These are phyloP conservation scores for Caenorhabditis panamensis DNA, from an alignment of 2,888 invertebrate genomes.

Conservation along the genomic window DNA sequence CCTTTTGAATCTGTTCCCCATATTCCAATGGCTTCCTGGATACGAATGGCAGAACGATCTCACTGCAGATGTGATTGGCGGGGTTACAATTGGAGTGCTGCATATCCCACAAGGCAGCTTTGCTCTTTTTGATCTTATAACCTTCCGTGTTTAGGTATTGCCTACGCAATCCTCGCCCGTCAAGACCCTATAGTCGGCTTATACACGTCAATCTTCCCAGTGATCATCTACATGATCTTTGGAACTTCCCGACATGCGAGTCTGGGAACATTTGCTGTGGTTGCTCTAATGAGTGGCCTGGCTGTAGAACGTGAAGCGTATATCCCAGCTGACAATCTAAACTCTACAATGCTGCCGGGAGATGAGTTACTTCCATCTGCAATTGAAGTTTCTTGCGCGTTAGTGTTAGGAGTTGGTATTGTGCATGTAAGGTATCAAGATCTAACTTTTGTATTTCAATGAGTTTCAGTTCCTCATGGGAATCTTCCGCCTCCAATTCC, in stretches of 20 bases:
- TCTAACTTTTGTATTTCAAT: too few relatives aligned
- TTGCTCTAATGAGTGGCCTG: conserved; percentile 88
- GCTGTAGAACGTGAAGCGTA: conserved; percentile 62
- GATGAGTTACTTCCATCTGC: conserved; percentile 80
- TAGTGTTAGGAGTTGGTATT: conserved; percentile 88
- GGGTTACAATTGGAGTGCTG: conserved; percentile 92
- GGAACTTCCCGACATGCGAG: conserved; percentile 90
- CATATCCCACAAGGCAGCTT: conserved; percentile 88
- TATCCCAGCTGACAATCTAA: conserved; percentile 23
- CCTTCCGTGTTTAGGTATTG: conserved; percentile 82
- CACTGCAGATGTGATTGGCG: conserved; percentile 88
- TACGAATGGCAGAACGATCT: conserved; percentile 83
- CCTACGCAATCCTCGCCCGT: conserved; percentile 83
- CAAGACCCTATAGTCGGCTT: conserved; percentile 84
- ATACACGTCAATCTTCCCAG: conserved; percentile 94
- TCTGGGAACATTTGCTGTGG: conserved; percentile 86
- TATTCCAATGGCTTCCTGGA: conserved; percentile 81
- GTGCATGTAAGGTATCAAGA: conserved; percentile 82
- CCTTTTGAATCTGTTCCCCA: conserved; percentile 75
- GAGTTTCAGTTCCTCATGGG: conserved; percentile 87
- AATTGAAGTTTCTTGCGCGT: conserved; percentile 87
- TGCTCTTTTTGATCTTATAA: neutral
- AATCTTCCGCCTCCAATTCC: conserved; percentile 81
- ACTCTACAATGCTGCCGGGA: conserved; percentile 29
- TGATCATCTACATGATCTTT: conserved; percentile 89